These are phyloP conservation scores for Prionailurus bengalensis DNA, from an alignment of 2,113 vertebrate species.

Conservation along the genomic window DNA sequence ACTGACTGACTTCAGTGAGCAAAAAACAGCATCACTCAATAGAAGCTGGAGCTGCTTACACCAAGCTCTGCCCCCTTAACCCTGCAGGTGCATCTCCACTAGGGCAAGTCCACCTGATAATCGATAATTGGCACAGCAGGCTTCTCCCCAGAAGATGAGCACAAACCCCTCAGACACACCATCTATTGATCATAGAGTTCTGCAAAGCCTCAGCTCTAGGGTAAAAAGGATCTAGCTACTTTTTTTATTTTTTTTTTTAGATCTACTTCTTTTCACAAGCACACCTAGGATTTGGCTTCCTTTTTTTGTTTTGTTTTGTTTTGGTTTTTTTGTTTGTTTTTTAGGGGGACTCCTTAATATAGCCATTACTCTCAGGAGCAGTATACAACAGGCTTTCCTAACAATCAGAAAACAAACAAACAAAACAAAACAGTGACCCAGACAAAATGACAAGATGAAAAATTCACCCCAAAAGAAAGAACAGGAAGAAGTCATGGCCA, in stretches of 20 bases:
- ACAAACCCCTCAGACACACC: background rate
- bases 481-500: too few species aligned
- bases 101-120: background rate
- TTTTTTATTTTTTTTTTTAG: background rate
- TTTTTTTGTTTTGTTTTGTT: too few species aligned
- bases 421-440: too few species aligned
- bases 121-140: background rate
- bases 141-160: background rate
- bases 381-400: too few species aligned
- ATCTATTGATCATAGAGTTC: background rate
- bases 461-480: too few species aligned
- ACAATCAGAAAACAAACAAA: too few species aligned
- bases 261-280: background rate
- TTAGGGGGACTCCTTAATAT: too few species aligned
- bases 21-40: background rate
- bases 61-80: background rate
- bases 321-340: too few species aligned
- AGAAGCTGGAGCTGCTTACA: background rate
- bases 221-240: background rate
- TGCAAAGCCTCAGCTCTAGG: background rate
- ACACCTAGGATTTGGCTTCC: too few species aligned
- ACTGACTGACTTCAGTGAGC: background rate
- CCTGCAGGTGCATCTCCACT: background rate
- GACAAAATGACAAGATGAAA: too few species aligned
- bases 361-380: too few species aligned